Base-by-base conservation (phyloP, 1,140 invertebrate genomes). In the Eupristina koningsbergeri region DNA sequence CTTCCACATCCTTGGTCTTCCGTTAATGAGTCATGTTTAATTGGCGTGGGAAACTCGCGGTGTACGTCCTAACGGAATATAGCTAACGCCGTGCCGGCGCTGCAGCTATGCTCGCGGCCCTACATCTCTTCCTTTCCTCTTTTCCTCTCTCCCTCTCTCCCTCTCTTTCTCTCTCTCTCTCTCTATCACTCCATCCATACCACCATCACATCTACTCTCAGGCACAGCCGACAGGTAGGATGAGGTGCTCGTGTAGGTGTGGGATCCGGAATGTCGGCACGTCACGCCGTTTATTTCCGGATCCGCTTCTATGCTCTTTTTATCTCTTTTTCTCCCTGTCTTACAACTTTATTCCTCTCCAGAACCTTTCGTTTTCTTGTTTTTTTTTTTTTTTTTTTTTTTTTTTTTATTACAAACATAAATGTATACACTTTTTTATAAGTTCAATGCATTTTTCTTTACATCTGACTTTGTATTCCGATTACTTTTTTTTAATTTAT, bases 11-110 rank as follows among this genome's bases (percentile, higher is more conserved):
- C 45, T 9, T 88, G 89, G 88, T 88, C 87, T 89, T 88, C 91
- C 90, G 91, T 92, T 92, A 92, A 92, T 92, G 92, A 92, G 91
- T 92, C 91, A 92, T 92, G 92, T 92, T 92, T 92, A 92, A 92
- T 92, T 92, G 92, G 92, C 92, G 92, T 92, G 92, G 91, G 91
- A 92, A 92, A 91, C 88, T 17, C 64, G 67, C 50, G 69, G 81
- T 53, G 75, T 83, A 41, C 39, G 58, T 75, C n/a, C 83, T 84
- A 84, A 84, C 83, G 83, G 83, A 74, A 84, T 84, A 71, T 83
- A 61, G 81, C 64, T 61, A 63, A 64, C 82, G 75, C 76, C 83
- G 69, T 80, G 83, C 83, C 76, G 83, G 53, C 69, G 81, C 45
- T 26, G 41, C 64, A 29, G 81, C 81, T 78, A 73, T 79, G 78